phyloP scores from a whole-genome alignment of 2,113 vertebrate genomes.

The Callorhinus ursinus region DNA sequence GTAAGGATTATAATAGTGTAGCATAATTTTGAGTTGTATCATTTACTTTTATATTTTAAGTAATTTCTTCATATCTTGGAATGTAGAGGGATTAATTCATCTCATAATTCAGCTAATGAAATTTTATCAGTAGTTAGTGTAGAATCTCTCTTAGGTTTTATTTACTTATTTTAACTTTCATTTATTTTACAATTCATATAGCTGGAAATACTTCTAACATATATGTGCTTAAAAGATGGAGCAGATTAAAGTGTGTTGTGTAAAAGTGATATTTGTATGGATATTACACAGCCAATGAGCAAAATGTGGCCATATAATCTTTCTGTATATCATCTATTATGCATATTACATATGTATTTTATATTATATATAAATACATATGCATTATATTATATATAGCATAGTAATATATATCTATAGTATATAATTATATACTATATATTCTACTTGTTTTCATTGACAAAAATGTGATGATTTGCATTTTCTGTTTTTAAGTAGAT shows the following conservation, averaged over 20 bases:
- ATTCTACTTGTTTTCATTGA: not conserved
- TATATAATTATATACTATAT: not conserved
- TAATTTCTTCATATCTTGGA: not conserved
- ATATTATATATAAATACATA: not conserved
- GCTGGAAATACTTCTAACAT: not conserved
- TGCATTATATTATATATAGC: not conserved
- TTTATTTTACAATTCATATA: not conserved
- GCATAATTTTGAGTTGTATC: not conserved
- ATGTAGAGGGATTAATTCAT: not conserved
- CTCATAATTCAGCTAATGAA: not conserved
- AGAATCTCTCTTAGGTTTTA: not conserved
- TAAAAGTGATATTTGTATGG: not conserved
- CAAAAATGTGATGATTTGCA: not conserved
- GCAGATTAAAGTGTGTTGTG: not conserved
- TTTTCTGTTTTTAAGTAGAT: not conserved
- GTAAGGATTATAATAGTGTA: not conserved
- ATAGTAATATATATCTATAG: not conserved
- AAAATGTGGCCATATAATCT: not conserved
- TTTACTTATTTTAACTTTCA: not conserved
- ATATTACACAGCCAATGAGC: not conserved
- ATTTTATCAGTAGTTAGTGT: not conserved
- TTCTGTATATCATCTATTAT: not conserved
- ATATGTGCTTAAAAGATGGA: not conserved
- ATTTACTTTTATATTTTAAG: not conserved
- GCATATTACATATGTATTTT: not conserved